A percentile compares a stretch with the other conserved stretches of the same genome.
These are phyloP conservation scores for Vannuccia rotundouncinata DNA, from an alignment of 2,888 invertebrate genomes.

Conservation along the genomic window DNA sequence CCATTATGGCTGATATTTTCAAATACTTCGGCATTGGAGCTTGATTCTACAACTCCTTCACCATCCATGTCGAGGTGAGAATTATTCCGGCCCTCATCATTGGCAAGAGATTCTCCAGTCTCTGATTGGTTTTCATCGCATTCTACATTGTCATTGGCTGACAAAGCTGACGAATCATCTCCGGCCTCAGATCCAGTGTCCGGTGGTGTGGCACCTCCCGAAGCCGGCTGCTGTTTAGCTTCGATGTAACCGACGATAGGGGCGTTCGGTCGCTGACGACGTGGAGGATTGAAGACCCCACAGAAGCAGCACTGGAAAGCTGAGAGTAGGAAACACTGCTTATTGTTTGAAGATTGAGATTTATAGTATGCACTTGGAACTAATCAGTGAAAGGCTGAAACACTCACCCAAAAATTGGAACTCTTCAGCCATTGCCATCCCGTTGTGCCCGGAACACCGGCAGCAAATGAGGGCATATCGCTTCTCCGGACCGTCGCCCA, in stretches of 20 bases:
- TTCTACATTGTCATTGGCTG: neutral
- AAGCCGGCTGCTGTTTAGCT: neutral
- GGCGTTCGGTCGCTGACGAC: neutral
- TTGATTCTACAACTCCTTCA: too few species aligned
- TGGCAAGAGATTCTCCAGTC: neutral
- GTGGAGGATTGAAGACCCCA: constrained; percentile 28
- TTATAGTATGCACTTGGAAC: too few species aligned
- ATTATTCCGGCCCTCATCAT: too few species aligned
- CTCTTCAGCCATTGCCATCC: constrained; percentile 71
- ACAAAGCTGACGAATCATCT: neutral
- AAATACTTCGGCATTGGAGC: too few species aligned
- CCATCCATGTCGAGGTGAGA: too few species aligned
- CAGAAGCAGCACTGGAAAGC: constrained; percentile 34
- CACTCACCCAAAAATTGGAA: constrained; percentile 63
- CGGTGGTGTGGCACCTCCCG: neutral
- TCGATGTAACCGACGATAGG: neutral
- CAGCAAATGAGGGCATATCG: constrained; percentile 89
- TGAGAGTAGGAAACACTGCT: too few species aligned
- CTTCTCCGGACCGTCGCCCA: constrained; percentile 89
- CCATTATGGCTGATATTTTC: too few species aligned
- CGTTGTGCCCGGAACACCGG: constrained; percentile 84
- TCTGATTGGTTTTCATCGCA: neutral
- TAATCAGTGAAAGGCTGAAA: too few species aligned
- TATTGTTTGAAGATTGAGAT: too few species aligned
- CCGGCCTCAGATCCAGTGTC: neutral